Percentiles rank a stretch among this genome's conserved stretches.
phyloP scores from a whole-genome alignment of 1,140 invertebrate species.

The Heliconius melpomene region DNA sequence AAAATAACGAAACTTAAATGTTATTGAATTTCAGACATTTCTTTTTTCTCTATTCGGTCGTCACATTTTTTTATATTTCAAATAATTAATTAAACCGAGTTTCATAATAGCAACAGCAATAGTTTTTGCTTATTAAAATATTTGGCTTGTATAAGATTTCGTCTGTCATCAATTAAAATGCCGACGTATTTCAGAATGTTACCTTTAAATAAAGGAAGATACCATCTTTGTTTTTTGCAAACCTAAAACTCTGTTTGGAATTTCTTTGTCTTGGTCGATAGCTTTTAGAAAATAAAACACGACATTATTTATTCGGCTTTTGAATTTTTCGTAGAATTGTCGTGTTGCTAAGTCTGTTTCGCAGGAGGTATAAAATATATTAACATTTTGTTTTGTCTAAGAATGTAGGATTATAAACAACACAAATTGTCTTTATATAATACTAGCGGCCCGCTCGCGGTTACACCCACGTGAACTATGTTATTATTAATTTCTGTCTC shows the following conservation, averaged over 20 bases:
- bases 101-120: no score
- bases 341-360: background rate
- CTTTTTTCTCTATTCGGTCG: background rate
- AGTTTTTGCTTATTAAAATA: background rate
- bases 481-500: no score
- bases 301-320: background rate
- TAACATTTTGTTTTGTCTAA: background rate
- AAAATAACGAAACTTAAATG: no score
- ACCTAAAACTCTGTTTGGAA: background rate
- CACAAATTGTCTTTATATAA: background rate
- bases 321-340: background rate
- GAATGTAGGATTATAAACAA: background rate
- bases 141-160: background rate
- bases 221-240: background rate
- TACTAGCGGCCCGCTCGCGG: no score
- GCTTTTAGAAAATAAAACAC: background rate
- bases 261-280: background rate
- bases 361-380: background rate
- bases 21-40: no score
- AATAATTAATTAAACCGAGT: background rate
- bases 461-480: no score
- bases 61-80: background rate
- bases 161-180: background rate
- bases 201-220: background rate
- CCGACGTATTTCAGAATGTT: slow-evolving; percentile 1